Evolutionary conservation across 2,888 invertebrate species (phyloP).

Genomic region (Melinaea marsaeus): DNA sequence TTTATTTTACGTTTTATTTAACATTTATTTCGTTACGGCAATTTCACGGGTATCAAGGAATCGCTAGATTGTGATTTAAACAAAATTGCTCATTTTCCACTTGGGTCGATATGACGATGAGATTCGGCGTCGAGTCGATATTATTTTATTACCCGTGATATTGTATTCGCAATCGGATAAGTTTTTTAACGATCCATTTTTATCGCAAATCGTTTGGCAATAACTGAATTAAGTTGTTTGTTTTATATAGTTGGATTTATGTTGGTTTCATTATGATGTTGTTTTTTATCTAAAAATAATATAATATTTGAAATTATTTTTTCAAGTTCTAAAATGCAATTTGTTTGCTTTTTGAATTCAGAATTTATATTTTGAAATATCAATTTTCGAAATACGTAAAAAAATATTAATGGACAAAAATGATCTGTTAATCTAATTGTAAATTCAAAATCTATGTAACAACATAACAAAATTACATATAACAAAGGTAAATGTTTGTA

Average conservation of each 20-base stretch:
- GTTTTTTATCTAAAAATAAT: background rate
- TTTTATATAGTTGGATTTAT: constrained; percentile 40
- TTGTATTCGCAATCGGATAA: constrained; percentile 58
- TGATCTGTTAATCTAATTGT: no score
- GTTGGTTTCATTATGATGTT: constrained; percentile 33
- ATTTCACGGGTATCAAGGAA: constrained; percentile 78
- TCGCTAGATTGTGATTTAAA: constrained; percentile 76
- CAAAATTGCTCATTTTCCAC: constrained; percentile 77
- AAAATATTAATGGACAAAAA: no score
- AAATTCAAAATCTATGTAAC: no score
- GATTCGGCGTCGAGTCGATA: constrained; percentile 62
- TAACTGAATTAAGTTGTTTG: constrained; percentile 41
- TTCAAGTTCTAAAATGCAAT: no score
- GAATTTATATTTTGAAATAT: no score
- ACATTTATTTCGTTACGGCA: constrained; percentile 78
- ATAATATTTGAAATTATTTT: no score
- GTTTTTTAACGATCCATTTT: constrained; percentile 44
- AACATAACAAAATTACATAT: no score
- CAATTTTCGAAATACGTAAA: no score
- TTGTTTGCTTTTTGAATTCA: no score
- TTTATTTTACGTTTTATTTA: constrained; percentile 79
- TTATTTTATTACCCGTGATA: constrained; percentile 71
- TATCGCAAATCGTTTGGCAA: constrained; percentile 27
- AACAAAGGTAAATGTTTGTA: no score
- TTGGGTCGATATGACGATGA: constrained; percentile 55